Base-by-base conservation (phyloP, 2,797 vertebrate genomes). In the Helostoma temminkii region DNA sequence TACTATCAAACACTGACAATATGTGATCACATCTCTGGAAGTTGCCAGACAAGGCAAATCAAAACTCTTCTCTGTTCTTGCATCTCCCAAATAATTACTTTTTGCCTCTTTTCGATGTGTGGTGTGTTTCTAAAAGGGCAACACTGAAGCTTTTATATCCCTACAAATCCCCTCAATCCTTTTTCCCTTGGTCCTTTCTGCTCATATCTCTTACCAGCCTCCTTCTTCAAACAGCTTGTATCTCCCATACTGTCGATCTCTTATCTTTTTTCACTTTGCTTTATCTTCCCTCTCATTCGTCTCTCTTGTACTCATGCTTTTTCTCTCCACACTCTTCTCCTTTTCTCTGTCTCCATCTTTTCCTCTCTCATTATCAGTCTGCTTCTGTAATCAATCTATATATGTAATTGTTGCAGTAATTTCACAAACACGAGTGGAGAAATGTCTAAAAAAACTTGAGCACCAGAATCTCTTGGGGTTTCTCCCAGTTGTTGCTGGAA, bases 221-320 rank as follows among this genome's bases (percentile, higher is more conserved):
- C 61, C 69, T 55, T 22, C 52, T 84, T 85, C 80, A 81, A 85
- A 82, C 74, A 71, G 65, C 76, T 67, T 66, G 45, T 79, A 79
- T 87, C 83, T 85, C 71, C 69, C 55, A 58, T 49, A 60, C 80
- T 75, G 72, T 77, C 34, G 62, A 85, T 87, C 60, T 76, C 46
- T 42, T 82, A 89, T 88, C 82, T 85, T 64, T 41, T 65, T 43
- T 81, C 80, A 76, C 65, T 78, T 84, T 81, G 57, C 73, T 70
- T 78, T 79, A 71, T 80, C 22, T 82, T 70, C n/a, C 45, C 12
- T 64, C 67, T 72, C 66, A 50, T 68, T 80, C 55, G 41, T 83
- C 66, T 79, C 49, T 71, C 53, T 68, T 69, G 24, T 61, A 19
- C n/a, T 54, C 46, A 62, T 59, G 53, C 56, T 54, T 66, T 69